Conservation (phyloP, 1,140 invertebrate species). For the Drosophila suzukii region DNA sequence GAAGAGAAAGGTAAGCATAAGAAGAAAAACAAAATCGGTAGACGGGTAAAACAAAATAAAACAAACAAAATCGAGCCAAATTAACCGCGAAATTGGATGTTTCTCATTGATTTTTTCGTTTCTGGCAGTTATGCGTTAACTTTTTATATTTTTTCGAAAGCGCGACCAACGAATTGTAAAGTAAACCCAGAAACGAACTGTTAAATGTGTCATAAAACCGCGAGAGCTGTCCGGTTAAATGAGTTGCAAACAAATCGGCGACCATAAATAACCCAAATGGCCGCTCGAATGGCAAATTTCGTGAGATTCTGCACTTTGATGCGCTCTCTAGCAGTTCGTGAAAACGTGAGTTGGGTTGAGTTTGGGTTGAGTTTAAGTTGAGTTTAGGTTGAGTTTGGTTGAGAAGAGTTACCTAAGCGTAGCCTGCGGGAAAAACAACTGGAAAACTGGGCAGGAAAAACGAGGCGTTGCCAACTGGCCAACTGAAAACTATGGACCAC, state of each 20-base stretch:
- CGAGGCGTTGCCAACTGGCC: conserved; percentile 53
- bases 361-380: not conserved
- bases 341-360: conserved; percentile 62
- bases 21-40: not conserved
- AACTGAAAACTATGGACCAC: conserved; percentile 20
- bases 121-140: conserved; percentile 6
- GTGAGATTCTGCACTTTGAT: conserved; percentile 80
- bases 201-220: conserved; percentile 76
- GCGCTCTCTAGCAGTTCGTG: conserved; percentile 67
- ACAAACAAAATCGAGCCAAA: conserved; percentile 53
- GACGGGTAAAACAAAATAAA: conserved; percentile 6
- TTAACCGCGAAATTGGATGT: conserved; percentile 72
- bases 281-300: conserved; percentile 78
- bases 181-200: conserved; percentile 38
- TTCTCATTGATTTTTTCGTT: conserved; percentile 24
- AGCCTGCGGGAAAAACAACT: conserved; percentile 37
- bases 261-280: conserved; percentile 78
- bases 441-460: conserved; percentile 29
- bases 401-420: conserved; percentile 75
- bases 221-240: conserved; percentile 60
- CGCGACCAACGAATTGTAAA: conserved; percentile 18
- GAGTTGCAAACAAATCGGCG: conserved; percentile 73
- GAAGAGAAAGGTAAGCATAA: conserved; percentile 11
- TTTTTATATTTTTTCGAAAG: conserved; percentile 25
- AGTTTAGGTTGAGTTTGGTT: conserved; percentile 2